These are phyloP conservation scores for Apeira syringaria DNA, from an alignment of 2,888 invertebrate species.

Conservation along the genomic window DNA sequence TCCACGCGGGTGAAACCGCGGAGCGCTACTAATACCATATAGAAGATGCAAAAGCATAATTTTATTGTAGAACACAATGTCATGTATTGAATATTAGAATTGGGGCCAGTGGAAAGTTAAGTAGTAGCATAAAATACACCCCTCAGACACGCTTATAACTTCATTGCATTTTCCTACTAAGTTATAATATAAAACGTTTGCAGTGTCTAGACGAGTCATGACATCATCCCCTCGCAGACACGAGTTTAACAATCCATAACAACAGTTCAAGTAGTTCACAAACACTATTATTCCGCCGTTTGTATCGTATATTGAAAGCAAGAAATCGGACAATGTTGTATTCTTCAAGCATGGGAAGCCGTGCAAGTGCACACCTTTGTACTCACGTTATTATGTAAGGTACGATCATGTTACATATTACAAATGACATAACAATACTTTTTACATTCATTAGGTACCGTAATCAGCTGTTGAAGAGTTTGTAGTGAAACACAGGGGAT, in stretches of 20 bases:
- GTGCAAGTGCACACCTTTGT: slow-evolving; percentile 64
- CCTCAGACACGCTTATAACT: background rate
- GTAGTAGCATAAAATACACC: too few species aligned
- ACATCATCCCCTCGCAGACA: too few species aligned
- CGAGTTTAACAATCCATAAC: too few species aligned
- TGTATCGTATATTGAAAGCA: slow-evolving; percentile 23
- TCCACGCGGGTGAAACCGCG: too few species aligned
- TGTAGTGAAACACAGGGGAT: too few species aligned
- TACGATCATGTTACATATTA: slow-evolving; percentile 30
- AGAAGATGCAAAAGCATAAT: too few species aligned
- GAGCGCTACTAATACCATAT: too few species aligned
- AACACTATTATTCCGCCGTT: slow-evolving; percentile 16
- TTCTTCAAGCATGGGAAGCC: slow-evolving; percentile 63
- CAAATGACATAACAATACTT: slow-evolving; percentile 41
- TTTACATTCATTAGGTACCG: slow-evolving; percentile 19
- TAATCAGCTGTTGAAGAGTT: background rate
- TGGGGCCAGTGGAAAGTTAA: too few species aligned
- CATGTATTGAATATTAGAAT: too few species aligned
- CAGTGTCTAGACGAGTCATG: slow-evolving; percentile 27
- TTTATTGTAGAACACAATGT: too few species aligned
- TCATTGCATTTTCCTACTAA: background rate
- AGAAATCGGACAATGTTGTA: slow-evolving; percentile 63
- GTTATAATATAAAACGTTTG: slow-evolving; percentile 11
- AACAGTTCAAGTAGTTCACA: slow-evolving; percentile 39
- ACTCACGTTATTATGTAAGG: slow-evolving; percentile 35